phyloP scores from a whole-genome alignment of 1,140 invertebrate species.

The Camponotus pennsylvanicus region DNA sequence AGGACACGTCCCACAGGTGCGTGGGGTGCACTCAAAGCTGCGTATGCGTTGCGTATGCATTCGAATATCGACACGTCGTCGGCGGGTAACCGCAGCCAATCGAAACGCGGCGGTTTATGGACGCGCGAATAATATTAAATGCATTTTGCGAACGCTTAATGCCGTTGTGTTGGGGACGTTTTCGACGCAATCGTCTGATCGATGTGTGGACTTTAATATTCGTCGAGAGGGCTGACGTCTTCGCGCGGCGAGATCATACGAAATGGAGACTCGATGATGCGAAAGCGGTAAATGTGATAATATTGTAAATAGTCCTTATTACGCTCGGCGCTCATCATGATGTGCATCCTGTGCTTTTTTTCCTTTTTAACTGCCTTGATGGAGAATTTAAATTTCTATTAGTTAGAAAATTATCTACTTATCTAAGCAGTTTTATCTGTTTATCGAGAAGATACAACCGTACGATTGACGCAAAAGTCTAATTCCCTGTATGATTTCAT shows the following conservation, averaged over 20 bases:
- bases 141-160: conserved; percentile 38
- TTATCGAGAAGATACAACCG: background rate
- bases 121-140: conserved; percentile 47
- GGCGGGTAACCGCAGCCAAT: conserved; percentile 8
- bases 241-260: background rate
- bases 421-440: background rate
- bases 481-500: background rate
- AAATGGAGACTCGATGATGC: background rate
- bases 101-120: conserved; percentile 65
- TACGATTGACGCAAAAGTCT: background rate
- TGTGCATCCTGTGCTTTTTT: background rate
- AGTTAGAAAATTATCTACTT: background rate
- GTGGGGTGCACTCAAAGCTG: background rate
- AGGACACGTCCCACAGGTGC: background rate
- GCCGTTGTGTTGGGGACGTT: conserved; percentile 9
- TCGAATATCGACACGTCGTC: conserved; percentile 38
- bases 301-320: conserved; percentile 17
- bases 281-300: conserved; percentile 23
- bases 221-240: conserved; percentile 23
- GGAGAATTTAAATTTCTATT: background rate
- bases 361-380: background rate
- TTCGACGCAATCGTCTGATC: conserved; percentile 23
- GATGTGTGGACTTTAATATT: conserved; percentile 13
- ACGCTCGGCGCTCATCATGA: background rate
- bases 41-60: background rate